A percentile compares a stretch with the other conserved stretches of the same genome.
Conservation (phyloP, 2,888 invertebrate genomes). For the Caenorhabditis zanzibari region DNA sequence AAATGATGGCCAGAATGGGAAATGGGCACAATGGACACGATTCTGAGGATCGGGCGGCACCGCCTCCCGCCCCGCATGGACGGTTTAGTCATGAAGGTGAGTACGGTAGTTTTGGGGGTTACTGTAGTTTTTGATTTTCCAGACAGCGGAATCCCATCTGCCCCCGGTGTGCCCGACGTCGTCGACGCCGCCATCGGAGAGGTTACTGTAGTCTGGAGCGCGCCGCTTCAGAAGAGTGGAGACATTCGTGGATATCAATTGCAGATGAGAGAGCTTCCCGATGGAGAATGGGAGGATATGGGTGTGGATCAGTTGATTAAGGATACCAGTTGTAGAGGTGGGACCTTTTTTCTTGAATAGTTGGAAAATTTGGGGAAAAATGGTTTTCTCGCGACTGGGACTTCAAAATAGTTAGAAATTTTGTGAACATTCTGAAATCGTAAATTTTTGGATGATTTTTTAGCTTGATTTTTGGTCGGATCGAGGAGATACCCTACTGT, state of each 20-base stretch:
- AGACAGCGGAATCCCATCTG: constrained; percentile 70
- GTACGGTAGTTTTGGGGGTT: background rate
- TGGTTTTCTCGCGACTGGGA: too few species aligned
- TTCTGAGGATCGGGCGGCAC: constrained; percentile 66
- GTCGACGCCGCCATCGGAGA: constrained; percentile 76
- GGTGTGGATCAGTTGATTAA: constrained; percentile 79
- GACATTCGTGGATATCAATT: constrained; percentile 82
- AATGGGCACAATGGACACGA: constrained; percentile 37
- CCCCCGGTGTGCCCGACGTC: constrained; percentile 81
- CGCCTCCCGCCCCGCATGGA: constrained; percentile 71
- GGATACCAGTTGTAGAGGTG: constrained; percentile 79
- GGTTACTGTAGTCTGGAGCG: constrained; percentile 81
- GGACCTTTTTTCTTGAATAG: constrained; percentile 13
- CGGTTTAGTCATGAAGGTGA: constrained; percentile 58
- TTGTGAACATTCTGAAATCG: too few species aligned
- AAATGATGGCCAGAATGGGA: constrained; percentile 60
- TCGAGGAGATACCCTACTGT: too few species aligned
- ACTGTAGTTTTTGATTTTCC: constrained; percentile 16
- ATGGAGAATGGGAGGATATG: constrained; percentile 80
- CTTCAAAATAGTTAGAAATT: too few species aligned
- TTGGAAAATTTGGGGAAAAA: too few species aligned
- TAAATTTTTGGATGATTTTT: too few species aligned
- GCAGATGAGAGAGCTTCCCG: constrained; percentile 78
- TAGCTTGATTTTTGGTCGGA: too few species aligned
- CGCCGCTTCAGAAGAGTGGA: constrained; percentile 74